Conservation (phyloP, 2,113 vertebrate genomes). For the Pollimyrus isidori region DNA sequence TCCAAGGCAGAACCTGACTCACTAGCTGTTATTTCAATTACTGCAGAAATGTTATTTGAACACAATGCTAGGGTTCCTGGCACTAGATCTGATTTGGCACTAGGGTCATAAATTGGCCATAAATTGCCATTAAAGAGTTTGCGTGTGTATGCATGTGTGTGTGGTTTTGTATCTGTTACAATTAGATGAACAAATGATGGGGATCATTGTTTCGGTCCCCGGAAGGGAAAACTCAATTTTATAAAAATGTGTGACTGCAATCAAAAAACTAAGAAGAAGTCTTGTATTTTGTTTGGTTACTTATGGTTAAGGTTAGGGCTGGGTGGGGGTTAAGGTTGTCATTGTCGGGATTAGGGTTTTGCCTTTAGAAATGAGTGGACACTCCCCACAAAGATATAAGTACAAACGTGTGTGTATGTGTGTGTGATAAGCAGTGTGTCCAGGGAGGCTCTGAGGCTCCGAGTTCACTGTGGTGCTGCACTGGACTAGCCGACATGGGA, state of each 20-base stretch:
- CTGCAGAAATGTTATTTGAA: background rate
- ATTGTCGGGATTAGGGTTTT: background rate
- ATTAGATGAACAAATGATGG: background rate
- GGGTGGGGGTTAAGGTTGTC: background rate
- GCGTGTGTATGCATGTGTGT: background rate
- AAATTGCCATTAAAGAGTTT: background rate
- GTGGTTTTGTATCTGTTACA: background rate
- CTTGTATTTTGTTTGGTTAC: background rate
- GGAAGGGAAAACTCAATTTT: background rate
- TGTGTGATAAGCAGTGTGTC: background rate
- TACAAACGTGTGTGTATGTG: background rate
- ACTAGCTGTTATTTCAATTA: slow-evolving; percentile 1
- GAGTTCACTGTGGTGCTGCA: background rate
- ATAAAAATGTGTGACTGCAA: background rate
- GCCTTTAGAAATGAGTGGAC: background rate
- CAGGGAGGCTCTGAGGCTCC: background rate
- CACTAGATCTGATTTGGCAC: background rate
- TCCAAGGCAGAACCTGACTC: slow-evolving; percentile 5
- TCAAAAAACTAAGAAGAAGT: background rate
- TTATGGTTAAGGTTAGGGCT: background rate
- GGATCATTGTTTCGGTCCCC: background rate
- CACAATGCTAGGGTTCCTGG: background rate
- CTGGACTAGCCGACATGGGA: background rate
- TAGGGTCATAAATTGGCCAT: background rate
- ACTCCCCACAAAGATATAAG: background rate